Base-by-base conservation (phyloP, 2,888 invertebrate species). In the Stenolophus ochropezus region DNA sequence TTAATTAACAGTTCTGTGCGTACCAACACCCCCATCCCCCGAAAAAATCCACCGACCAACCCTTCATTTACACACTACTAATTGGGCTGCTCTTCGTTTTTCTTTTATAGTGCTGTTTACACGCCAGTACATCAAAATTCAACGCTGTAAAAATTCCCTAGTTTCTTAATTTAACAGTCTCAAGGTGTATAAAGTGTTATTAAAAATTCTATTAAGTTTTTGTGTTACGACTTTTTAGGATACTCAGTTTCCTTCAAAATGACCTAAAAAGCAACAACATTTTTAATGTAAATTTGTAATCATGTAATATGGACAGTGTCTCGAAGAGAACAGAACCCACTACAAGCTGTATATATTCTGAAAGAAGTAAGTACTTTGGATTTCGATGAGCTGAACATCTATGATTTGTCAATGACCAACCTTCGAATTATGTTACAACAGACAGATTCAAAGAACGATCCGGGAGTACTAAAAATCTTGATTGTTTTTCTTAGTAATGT, bases 1-100 rank as follows among this genome's bases (percentile, higher is more conserved):
- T 84, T 84, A 84, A 84, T 84, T 84, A 84, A 83, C 83, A 83
- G 82, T 84, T 69, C 33, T 69, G 83, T 83, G 53, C 58, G 76
- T 69, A 69, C 27, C 16, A 47, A 73, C 14, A 47, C 47, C 51
- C 51, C 51, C 21, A 14, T 49, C 76, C 51, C 74, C 21, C 49
- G 73, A 73, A 80, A 73, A 58, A 73, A 80, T 80, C 73, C 73
- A 80, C 80, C 73, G 61, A 65, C 51, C 18, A n/a, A 18, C 14
- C 69, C 25, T 21, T 78, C 65, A 78, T 78, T 78, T 78, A 69
- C 69, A 25, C 16, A 75, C 27, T 78, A 47, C 78, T 78, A 78
- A 69, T 78, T 65, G 65, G 11, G 11, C 0, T 4, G 6, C 4
- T 8, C 33, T 42, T 42, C 21, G 73, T 49, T 49, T 75, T 16